Conservation (phyloP, 2,797 vertebrate species). For the Philypnodon macrostomus region DNA sequence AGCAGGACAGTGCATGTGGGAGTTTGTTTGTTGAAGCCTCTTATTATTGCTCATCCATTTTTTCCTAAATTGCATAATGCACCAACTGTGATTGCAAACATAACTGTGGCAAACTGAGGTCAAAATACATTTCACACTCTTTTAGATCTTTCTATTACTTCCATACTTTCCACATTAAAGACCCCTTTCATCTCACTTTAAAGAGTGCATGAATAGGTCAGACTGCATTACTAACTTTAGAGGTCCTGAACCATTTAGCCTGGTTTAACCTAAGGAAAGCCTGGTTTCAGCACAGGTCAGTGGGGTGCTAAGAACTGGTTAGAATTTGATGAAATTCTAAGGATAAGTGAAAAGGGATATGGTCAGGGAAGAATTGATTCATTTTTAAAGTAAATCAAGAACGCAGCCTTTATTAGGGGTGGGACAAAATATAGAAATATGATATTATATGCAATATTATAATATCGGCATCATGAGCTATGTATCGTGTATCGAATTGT, state of each 20-base stretch:
- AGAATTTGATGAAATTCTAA: too few relatives aligned
- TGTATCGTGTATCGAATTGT: too few relatives aligned
- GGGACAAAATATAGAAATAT: too few relatives aligned
- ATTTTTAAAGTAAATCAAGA: too few relatives aligned
- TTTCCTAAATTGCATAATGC: constrained; percentile 26
- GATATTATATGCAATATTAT: too few relatives aligned
- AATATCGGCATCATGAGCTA: too few relatives aligned
- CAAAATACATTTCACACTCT: constrained; percentile 6
- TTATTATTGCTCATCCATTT: constrained; percentile 23
- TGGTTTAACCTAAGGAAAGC: constrained; percentile 8
- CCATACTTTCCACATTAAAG: constrained; percentile 24
- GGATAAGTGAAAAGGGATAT: too few relatives aligned
- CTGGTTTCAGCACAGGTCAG: too few relatives aligned
- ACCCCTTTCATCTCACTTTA: constrained; percentile 17
- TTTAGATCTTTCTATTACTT: constrained; percentile 14
- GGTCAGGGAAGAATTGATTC: too few relatives aligned
- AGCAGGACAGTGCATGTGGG: constrained; percentile 11
- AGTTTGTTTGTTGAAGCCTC: constrained; percentile 22
- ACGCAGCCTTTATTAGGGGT: too few relatives aligned
- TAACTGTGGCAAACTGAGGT: constrained; percentile 25
- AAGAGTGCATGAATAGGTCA: constrained; percentile 14
- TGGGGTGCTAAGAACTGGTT: too few relatives aligned
- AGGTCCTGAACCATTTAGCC: constrained; percentile 28
- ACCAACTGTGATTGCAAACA: constrained; percentile 5
- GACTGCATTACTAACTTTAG: background rate